Conservation (phyloP, 2,113 vertebrate genomes). For the Nicator chloris region DNA sequence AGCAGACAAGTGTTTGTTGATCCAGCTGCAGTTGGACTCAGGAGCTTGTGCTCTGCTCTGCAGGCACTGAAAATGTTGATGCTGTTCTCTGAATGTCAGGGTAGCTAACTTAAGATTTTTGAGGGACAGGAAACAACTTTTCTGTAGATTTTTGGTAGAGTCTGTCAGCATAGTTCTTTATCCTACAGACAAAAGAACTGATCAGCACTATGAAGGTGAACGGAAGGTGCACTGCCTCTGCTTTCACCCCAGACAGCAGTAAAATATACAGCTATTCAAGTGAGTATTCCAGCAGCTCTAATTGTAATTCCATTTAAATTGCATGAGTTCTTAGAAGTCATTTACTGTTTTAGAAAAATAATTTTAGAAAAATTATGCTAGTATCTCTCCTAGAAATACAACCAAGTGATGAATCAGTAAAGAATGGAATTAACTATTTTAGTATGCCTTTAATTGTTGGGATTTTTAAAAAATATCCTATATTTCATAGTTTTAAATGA, state of each 20-base stretch:
- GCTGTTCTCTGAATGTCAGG: not conserved
- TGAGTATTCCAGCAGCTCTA: conserved; percentile 37
- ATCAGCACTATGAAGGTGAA: conserved; percentile 89
- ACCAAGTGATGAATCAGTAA: not conserved
- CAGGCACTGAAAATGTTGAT: not conserved
- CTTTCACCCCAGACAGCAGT: conserved; percentile 83
- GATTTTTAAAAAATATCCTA: rapidly evolving
- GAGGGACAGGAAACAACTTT: not conserved
- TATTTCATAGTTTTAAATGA: not conserved
- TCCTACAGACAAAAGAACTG: conserved; percentile 87
- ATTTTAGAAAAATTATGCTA: not conserved
- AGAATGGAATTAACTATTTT: not conserved
- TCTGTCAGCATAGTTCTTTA: not conserved
- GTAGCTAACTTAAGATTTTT: not conserved
- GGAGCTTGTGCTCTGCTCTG: not conserved
- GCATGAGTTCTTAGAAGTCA: not conserved
- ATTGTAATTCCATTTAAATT: not conserved
- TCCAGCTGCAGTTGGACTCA: not conserved
- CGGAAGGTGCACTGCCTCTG: conserved; percentile 74
- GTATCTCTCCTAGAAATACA: not conserved
- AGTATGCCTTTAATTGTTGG: not conserved
- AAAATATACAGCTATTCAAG: conserved; percentile 85
- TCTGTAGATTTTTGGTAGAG: not conserved
- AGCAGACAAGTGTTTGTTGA: not conserved
- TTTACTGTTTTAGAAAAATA: not conserved